A percentile compares a stretch with the other conserved stretches of the same genome.
These are phyloP conservation scores for Agapornis roseicollis DNA, from an alignment of 2,113 vertebrate species.

Conservation along the genomic window DNA sequence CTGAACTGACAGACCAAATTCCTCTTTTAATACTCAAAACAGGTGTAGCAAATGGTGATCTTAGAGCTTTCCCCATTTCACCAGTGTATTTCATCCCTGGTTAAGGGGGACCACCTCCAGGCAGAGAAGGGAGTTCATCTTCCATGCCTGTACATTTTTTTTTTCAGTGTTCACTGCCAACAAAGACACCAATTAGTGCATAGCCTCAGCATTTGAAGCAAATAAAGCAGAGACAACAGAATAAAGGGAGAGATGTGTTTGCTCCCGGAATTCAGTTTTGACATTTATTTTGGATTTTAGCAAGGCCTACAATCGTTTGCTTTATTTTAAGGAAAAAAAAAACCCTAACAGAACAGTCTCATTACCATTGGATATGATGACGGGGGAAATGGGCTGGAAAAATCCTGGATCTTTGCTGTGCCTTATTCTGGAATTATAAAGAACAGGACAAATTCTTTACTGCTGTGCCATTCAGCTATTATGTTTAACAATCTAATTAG, in stretches of 20 bases:
- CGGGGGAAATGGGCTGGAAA: conserved; percentile 77
- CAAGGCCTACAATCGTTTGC: conserved; percentile 64
- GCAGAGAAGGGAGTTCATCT: conserved; percentile 46
- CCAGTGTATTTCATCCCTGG: not conserved
- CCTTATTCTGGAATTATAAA: conserved; percentile 75
- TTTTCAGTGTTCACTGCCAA: conserved; percentile 8
- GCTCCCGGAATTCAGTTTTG: conserved; percentile 72
- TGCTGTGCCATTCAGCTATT: conserved; percentile 75
- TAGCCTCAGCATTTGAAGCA: not conserved
- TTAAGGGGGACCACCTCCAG: conserved; percentile 52
- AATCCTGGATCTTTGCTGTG: conserved; percentile 75
- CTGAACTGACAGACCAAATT: not conserved
- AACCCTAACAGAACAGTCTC: conserved; percentile 58
- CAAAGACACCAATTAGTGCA: conserved; percentile 74
- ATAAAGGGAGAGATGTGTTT: conserved; percentile 57
- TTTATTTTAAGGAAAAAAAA: conserved; percentile 71
- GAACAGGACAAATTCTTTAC: conserved; percentile 78
- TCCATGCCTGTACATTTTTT: conserved; percentile 21
- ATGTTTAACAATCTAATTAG: conserved; percentile 87
- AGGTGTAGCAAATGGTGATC: not conserved
- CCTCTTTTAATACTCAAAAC: conserved; percentile 1
- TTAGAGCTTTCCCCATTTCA: not conserved
- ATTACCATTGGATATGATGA: conserved; percentile 77
- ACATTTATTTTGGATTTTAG: conserved; percentile 76
- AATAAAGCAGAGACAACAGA: conserved; percentile 59